Evolutionary conservation across 1,140 invertebrate genomes (phyloP), one percentile per base, ranked within the genome.

Genomic region (Oscheius sp.): DNA sequence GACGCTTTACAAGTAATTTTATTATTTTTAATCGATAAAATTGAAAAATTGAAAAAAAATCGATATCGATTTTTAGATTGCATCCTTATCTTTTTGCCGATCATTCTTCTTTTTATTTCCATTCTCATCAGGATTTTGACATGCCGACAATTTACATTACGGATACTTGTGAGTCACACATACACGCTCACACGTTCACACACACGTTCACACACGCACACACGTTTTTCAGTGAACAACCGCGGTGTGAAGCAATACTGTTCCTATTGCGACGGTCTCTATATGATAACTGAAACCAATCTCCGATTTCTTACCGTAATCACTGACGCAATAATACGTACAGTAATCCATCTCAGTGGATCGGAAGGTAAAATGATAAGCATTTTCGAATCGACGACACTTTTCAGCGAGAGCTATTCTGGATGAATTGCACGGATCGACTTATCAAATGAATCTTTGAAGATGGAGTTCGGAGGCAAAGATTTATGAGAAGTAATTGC

Each of bases 181-280:
- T n/a, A 42, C n/a, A n/a, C n/a, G n/a, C n/a, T n/a, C n/a, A n/a
- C n/a, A n/a, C n/a, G n/a, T n/a, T n/a, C n/a, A n/a, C n/a, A n/a
- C n/a, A n/a, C n/a, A n/a, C n/a, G n/a, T n/a, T 42, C n/a, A 42
- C 38, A 42, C 7, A 42, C n/a, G n/a, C 38, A 42, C 0, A 15
- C 13, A 59, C 26, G 28, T 32, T 52, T 38, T 69, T 34, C 59
- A 71, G 69, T 71, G 20, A 52, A 32, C 31, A n/a, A 61, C 2
- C 58, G 69, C 28, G 69, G 69, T 34, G 69, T 71, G 4, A 59
- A 58, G 2, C 69, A 71, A n/a, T 71, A 71, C 62, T 71, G 69
- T 55, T 28, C 29, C n/a, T 58, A 71, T 42, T 71, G 69, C 58
- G 69, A 71, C 42, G 69, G 69, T 58, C 61, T 71, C 2, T 71